A percentile compares a stretch with the other conserved stretches of the same genome.
These are phyloP conservation scores for Tromatobia lineatoria DNA, from an alignment of 2,888 invertebrate genomes.

Conservation along the genomic window DNA sequence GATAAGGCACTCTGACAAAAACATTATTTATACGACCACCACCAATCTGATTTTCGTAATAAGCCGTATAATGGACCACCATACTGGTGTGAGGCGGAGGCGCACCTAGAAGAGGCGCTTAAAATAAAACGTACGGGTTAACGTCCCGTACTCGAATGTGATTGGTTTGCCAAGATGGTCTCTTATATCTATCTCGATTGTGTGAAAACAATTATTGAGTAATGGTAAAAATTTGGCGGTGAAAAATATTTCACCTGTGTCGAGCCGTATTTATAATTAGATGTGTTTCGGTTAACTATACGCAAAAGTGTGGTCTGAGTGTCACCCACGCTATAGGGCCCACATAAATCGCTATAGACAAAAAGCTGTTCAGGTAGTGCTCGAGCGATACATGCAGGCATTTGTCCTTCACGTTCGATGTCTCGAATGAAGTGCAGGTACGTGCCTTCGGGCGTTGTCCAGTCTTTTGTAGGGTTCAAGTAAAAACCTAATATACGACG, in stretches of 20 bases:
- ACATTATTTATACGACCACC: slow-evolving; percentile 52
- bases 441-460: no score
- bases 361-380: slow-evolving; percentile 15
- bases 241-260: no score
- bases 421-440: not conserved
- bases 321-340: slow-evolving; percentile 48
- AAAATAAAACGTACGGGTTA: slow-evolving; percentile 35
- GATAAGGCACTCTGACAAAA: slow-evolving; percentile 1
- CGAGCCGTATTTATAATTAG: not conserved
- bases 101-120: not conserved
- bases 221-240: slow-evolving; percentile 8
- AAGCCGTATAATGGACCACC: not conserved
- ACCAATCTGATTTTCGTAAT: not conserved
- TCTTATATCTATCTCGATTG: slow-evolving; percentile 26
- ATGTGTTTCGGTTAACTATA: not conserved
- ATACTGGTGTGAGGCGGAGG: no score
- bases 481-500: not conserved
- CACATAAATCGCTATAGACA: slow-evolving; percentile 8
- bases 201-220: slow-evolving; percentile 35
- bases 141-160: slow-evolving; percentile 34
- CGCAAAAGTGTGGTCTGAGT: slow-evolving; percentile 36
- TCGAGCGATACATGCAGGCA: not conserved
- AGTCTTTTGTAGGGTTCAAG: not conserved
- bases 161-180: slow-evolving; percentile 15
- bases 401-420: not conserved